phyloP scores from a whole-genome alignment of 2,888 invertebrate genomes.

The Cephus sareptanus region DNA sequence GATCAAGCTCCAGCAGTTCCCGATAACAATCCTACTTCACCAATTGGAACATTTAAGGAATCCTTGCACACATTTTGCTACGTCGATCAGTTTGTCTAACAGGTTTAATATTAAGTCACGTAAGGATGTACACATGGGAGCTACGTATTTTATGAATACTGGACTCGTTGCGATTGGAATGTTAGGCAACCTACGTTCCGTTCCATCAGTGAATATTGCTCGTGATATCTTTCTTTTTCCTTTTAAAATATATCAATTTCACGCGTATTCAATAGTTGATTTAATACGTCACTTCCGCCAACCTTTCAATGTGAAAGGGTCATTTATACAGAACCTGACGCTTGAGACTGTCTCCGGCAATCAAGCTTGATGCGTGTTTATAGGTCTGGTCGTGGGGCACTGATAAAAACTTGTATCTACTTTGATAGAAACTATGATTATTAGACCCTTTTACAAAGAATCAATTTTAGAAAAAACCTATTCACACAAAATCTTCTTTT shows the following conservation, averaged over 20 bases:
- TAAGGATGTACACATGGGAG: not conserved
- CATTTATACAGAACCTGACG: not conserved
- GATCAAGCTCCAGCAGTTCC: constrained; percentile 81
- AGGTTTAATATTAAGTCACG: not conserved
- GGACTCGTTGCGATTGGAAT: not conserved
- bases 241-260: constrained; percentile 40
- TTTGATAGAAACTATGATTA: constrained; percentile 68
- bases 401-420: constrained; percentile 29
- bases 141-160: not conserved
- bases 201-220: constrained; percentile 11
- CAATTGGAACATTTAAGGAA: constrained; percentile 3
- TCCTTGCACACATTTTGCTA: not conserved
- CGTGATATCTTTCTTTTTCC: constrained; percentile 27
- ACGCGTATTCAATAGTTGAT: constrained; percentile 16
- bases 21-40: constrained; percentile 65
- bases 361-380: not conserved
- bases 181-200: not conserved
- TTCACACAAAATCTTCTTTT: constrained; percentile 65
- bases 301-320: not conserved
- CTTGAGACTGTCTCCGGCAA: not conserved
- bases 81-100: not conserved
- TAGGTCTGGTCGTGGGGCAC: not conserved
- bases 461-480: constrained; percentile 66
- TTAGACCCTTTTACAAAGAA: constrained; percentile 68
- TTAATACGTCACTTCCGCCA: not conserved